These are phyloP conservation scores for Pandemis heparana DNA, from an alignment of 2,888 invertebrate species.

Conservation along the genomic window DNA sequence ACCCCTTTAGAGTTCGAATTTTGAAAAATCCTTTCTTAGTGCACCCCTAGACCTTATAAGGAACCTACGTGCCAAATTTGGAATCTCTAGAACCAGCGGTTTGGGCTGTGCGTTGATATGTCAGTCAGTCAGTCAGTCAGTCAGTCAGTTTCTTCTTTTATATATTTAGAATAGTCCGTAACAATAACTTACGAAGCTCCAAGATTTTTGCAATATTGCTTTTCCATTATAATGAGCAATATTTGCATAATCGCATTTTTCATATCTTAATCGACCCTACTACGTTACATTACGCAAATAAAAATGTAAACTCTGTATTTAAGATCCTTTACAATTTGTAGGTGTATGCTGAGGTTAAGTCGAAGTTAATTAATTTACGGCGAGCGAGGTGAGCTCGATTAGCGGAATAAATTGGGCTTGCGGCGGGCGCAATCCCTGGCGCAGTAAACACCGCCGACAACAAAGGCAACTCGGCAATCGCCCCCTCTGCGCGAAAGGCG, in stretches of 20 bases:
- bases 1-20: no score
- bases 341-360: constrained; percentile 64
- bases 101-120: no score
- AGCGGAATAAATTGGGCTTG: constrained; percentile 55
- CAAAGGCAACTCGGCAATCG: constrained; percentile 72
- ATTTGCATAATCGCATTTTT: constrained; percentile 2
- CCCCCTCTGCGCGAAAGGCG: constrained; percentile 65
- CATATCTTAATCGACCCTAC: constrained; percentile 20
- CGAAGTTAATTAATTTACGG: constrained; percentile 79
- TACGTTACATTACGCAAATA: constrained; percentile 17
- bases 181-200: background rate
- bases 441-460: constrained; percentile 78
- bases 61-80: no score
- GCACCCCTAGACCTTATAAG: no score
- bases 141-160: no score
- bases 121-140: no score
- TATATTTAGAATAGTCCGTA: background rate
- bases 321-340: constrained; percentile 60
- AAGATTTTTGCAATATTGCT: constrained; percentile 16
- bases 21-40: no score
- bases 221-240: constrained; percentile 8
- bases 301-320: constrained; percentile 33
- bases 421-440: constrained; percentile 66
- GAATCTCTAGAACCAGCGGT: no score
- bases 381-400: constrained; percentile 53